Conservation (phyloP, 2,113 vertebrate species). For the Amblyopsis rosae region DNA sequence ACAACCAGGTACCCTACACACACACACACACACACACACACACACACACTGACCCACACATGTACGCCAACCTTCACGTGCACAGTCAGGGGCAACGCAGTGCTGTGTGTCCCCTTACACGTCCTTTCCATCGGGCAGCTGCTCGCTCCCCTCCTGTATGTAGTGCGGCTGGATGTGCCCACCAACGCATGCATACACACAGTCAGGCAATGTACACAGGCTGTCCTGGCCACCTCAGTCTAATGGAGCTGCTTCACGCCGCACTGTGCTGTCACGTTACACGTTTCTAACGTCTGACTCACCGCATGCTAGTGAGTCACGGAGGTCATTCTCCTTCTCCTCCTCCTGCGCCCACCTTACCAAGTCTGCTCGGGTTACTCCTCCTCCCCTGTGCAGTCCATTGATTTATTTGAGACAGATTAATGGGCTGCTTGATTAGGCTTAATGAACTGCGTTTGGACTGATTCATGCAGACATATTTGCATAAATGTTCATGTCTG, state of each 20-base stretch:
- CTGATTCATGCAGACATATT: too few relatives aligned
- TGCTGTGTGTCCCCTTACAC: too few relatives aligned
- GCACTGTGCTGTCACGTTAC: constrained; percentile 9
- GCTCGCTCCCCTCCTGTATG: too few relatives aligned
- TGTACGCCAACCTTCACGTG: too few relatives aligned
- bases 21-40: background rate
- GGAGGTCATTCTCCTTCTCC: background rate
- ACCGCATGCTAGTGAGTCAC: background rate
- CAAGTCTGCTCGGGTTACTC: background rate
- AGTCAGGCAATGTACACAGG: constrained; percentile 33
- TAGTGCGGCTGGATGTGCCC: too few relatives aligned
- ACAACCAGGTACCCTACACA: constrained; percentile 87
- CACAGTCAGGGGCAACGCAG: too few relatives aligned
- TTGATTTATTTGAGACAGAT: background rate
- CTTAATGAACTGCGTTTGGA: too few relatives aligned
- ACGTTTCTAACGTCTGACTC: constrained; percentile 19
- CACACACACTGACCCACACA: too few relatives aligned
- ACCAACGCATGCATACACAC: background rate
- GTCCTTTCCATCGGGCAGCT: too few relatives aligned
- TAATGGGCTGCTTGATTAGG: too few relatives aligned
- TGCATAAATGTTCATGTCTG: too few relatives aligned
- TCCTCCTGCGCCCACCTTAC: background rate
- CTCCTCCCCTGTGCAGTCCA: background rate
- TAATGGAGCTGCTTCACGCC: constrained; percentile 21
- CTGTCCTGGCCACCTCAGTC: constrained; percentile 33